A percentile compares a stretch with the other conserved stretches of the same genome.
Conservation (phyloP, 2,797 vertebrate genomes). For the Lithobates sylvaticus region DNA sequence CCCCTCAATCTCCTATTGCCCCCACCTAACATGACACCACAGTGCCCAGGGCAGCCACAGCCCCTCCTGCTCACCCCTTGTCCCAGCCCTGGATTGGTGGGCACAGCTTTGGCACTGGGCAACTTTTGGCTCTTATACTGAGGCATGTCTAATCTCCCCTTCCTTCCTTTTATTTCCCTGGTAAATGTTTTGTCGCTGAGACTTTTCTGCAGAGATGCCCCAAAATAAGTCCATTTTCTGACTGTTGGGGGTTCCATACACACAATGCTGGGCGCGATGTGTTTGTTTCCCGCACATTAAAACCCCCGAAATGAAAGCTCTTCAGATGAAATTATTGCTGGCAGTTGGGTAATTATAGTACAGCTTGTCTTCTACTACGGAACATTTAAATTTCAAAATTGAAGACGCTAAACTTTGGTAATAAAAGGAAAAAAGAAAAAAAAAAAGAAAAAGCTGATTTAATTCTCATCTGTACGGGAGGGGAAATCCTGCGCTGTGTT, state of each 20-base stretch:
- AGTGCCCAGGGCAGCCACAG: too few species aligned
- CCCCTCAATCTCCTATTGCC: too few species aligned
- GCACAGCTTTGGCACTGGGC: too few species aligned
- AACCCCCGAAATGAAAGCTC: slow-evolving; percentile 71
- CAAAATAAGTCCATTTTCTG: neutral
- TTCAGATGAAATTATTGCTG: slow-evolving; percentile 69
- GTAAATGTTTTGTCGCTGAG: too few species aligned
- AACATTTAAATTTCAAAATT: slow-evolving; percentile 68
- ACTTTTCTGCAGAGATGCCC: neutral
- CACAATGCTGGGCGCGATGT: slow-evolving; percentile 7
- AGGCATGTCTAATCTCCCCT: too few species aligned
- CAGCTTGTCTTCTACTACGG: slow-evolving; percentile 66
- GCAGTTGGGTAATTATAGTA: slow-evolving; percentile 70
- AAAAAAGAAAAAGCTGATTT: slow-evolving; percentile 73
- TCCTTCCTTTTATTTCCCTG: too few species aligned
- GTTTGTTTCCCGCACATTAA: slow-evolving; percentile 72
- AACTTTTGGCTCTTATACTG: too few species aligned
- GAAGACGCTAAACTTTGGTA: slow-evolving; percentile 68
- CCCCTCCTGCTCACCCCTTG: too few species aligned
- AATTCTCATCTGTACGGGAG: slow-evolving; percentile 72
- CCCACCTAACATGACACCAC: too few species aligned
- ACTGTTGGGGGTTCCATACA: slow-evolving; percentile 2
- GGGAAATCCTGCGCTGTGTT: slow-evolving; percentile 64
- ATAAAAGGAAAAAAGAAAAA: slow-evolving; percentile 73
- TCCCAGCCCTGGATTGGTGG: too few species aligned